These are phyloP conservation scores for Tyria jacobaeae DNA, from an alignment of 2,888 invertebrate genomes.

Conservation along the genomic window DNA sequence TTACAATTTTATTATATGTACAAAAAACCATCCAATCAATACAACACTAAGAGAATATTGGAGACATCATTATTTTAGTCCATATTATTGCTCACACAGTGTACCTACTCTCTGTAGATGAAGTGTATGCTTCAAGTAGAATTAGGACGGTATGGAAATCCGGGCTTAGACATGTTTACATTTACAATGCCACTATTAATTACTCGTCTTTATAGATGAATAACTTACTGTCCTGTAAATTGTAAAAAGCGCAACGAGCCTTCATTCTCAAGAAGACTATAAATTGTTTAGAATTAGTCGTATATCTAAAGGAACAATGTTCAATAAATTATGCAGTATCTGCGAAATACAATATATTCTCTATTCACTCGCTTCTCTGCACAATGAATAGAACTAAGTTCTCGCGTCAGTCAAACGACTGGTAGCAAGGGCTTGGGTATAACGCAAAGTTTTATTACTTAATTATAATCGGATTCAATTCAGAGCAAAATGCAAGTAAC, in stretches of 20 bases:
- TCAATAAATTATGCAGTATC: slow-evolving; percentile 51
- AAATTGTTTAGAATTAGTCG: slow-evolving; percentile 44
- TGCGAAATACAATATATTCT: slow-evolving; percentile 42
- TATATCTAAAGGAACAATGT: slow-evolving; percentile 54
- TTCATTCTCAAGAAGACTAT: slow-evolving; percentile 32
- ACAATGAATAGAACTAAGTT: slow-evolving; percentile 34
- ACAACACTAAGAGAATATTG: no score
- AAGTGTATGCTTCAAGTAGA: background rate
- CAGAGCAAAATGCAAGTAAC: background rate
- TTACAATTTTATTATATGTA: no score
- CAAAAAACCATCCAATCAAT: no score
- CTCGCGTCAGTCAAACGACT: slow-evolving; percentile 13
- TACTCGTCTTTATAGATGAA: slow-evolving; percentile 4
- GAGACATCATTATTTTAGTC: no score
- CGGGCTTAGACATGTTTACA: no score
- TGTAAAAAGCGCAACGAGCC: slow-evolving; percentile 12
- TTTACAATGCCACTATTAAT: background rate
- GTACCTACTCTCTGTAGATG: no score
- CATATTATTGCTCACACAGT: no score
- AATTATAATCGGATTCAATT: background rate
- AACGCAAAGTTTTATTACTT: slow-evolving; percentile 4
- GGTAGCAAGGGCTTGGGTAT: background rate
- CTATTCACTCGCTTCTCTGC: slow-evolving; percentile 27
- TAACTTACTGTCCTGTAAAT: background rate
- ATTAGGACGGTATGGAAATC: background rate